phyloP scores from a whole-genome alignment of 1,140 invertebrate genomes.

The roundworm (Caenorhabditis elegans) region WBcel235 BX284605.5:14416501-14417000 shows the following conservation, averaged over 20 bases:
- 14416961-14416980: neutral
- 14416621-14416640: neutral
- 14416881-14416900: neutral
- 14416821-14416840: neutral
- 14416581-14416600: neutral
- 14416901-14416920: neutral
- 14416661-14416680: neutral
- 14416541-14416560: neutral
- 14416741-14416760: neutral
- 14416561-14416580: neutral
- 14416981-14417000: conserved; percentile 11
- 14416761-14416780: neutral
- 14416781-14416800: neutral
- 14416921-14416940: conserved; percentile 11
- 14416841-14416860: no score
- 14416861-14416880: neutral
- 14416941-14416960: conserved; percentile 13
- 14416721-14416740: no score
- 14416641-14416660: neutral
- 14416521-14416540: conserved; percentile 4
- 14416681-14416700: neutral
- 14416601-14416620: conserved; percentile 15
- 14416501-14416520: neutral
- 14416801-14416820: neutral
- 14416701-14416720: neutral